Evolutionary conservation across 2,888 invertebrate species (phyloP), one percentile per base, ranked within the genome.

Genomic region (Dugesia japonica): DNA sequence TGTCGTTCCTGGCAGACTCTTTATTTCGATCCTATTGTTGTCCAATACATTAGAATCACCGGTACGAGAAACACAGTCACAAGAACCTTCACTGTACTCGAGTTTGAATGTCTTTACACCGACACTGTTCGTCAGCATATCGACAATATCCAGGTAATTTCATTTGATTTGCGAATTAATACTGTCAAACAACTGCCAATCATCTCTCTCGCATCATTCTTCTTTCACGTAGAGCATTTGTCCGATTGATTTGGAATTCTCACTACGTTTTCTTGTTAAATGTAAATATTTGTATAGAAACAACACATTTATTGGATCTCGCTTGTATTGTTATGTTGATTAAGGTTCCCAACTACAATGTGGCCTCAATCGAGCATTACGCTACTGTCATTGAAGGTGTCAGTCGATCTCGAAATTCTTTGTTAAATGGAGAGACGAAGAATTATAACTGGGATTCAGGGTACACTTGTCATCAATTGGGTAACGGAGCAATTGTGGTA

Each of bases 401-500:
- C 9, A 89, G 89, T 82, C 90, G 97, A 15, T 90, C 91, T 72
- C 88, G 95, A 80, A 94, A 98, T 87, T 92, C 94, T 0, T 87
- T 98, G 15, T 88, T 98, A 78, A 95, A 98, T 87, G 97, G 97
- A 17, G 93, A 97, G 85, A 91, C 89, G 76, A 89, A 89, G 81
- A 90, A 91, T 86, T 98, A 97, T 85, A 94, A 97, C 87, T 97
- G 95, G 95, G 97, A 98, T 86, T 91, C 91, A 76, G 95, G 95
- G 79, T 97, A 95, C 86, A 95, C 94, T 1, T 95, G 94, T 85
- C 94, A 95, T 80, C 94, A 94, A 86, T 81, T 84, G 76, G 84
- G 84, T 31, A 83, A 76, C 80, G 95, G 97, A 78, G 90, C 92
- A 80, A 94, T 98, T 82, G 88, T 93, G 81, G 90, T 98, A 79